A percentile compares a stretch with the other conserved stretches of the same genome.
Evolutionary conservation across 2,797 vertebrate genomes (phyloP).

Genomic region (Sebastes steindachneri): DNA sequence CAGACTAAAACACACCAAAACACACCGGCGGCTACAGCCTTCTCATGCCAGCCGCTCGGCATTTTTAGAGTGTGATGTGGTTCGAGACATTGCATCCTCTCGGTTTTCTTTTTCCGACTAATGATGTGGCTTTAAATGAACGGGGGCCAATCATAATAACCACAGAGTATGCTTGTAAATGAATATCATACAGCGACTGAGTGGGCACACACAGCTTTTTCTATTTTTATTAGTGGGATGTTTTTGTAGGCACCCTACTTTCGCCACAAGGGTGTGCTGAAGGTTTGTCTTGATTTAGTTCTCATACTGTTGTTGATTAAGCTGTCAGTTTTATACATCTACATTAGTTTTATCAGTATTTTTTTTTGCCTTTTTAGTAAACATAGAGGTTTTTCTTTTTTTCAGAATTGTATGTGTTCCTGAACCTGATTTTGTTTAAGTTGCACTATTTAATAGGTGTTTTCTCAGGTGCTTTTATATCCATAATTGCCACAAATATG

Average conservation of each 20-base stretch:
- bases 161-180: background rate
- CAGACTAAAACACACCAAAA: constrained; percentile 27
- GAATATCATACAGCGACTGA: background rate
- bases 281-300: constrained; percentile 11
- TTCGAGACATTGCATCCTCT: constrained; percentile 9
- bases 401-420: background rate
- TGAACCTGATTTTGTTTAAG: background rate
- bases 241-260: constrained; percentile 43
- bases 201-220: background rate
- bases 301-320: background rate
- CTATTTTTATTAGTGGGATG: constrained; percentile 9
- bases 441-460: background rate
- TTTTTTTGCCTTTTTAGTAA: background rate
- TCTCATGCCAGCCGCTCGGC: constrained; percentile 18
- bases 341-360: background rate
- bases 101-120: background rate
- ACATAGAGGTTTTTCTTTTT: background rate
- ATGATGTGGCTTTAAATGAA: constrained; percentile 24
- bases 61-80: constrained; percentile 21
- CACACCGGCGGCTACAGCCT: background rate
- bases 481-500: constrained; percentile 25
- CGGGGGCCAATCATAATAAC: background rate
- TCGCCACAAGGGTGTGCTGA: constrained; percentile 76
- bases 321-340: background rate
- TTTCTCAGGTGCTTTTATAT: background rate